A percentile compares a stretch with the other conserved stretches of the same genome.
Evolutionary conservation across 2,113 vertebrate species (phyloP).

Genomic region (Ceyx margarethae): DNA sequence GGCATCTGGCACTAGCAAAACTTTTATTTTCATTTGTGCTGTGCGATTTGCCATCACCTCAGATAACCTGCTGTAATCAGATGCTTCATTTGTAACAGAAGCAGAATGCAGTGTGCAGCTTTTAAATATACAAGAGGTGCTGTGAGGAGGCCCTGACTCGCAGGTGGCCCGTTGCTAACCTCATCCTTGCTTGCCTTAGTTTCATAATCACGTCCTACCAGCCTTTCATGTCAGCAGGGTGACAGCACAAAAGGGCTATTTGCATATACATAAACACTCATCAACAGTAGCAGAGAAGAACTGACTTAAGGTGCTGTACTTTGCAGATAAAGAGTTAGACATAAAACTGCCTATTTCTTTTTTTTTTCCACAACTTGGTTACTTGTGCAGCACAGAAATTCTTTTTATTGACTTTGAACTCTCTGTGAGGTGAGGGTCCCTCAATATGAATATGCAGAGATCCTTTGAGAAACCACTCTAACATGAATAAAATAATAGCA

Average conservation of each 20-base stretch:
- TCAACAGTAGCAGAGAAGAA: background rate
- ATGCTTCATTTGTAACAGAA: background rate
- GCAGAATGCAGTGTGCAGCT: background rate
- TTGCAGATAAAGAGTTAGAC: background rate
- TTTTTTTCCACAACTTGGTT: background rate
- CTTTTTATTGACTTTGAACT: background rate
- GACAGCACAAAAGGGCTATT: background rate
- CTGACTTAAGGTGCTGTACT: background rate
- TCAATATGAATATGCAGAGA: background rate
- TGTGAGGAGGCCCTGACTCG: background rate
- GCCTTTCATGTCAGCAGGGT: background rate
- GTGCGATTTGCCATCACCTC: background rate
- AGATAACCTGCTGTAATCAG: background rate
- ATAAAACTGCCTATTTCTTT: background rate
- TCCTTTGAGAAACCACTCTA: background rate
- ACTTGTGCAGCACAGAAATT: background rate
- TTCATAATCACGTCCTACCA: background rate
- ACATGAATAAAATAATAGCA: background rate
- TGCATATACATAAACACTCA: background rate
- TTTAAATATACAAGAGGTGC: background rate
- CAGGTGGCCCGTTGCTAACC: background rate
- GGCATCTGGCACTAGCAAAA: background rate
- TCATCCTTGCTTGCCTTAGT: background rate
- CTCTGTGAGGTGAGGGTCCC: background rate
- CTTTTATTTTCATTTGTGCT: background rate